Conservation (phyloP, 2,797 vertebrate species). For the Manis javanica region DNA sequence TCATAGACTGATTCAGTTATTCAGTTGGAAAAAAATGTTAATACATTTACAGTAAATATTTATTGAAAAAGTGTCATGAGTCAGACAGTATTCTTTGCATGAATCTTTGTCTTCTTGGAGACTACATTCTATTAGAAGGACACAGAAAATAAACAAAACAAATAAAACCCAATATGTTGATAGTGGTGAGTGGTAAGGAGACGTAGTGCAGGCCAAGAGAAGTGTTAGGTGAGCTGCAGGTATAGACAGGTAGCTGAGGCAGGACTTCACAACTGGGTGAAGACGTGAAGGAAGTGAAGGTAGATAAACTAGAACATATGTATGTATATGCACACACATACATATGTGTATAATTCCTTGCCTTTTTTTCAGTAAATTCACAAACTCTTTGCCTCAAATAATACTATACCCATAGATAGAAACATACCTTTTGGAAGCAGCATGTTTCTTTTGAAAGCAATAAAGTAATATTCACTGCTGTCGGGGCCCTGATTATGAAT, state of each 20-base stretch:
- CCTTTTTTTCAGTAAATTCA: slow-evolving; percentile 1
- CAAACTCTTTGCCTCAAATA: neutral
- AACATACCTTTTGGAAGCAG: neutral
- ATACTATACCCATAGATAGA: neutral
- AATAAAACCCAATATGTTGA: neutral
- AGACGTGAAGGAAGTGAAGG: neutral
- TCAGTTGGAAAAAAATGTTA: neutral
- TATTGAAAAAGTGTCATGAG: neutral
- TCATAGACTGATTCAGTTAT: neutral
- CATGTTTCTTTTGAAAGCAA: slow-evolving; percentile 35
- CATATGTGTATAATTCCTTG: neutral
- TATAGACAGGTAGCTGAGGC: neutral
- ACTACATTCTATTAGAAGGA: neutral
- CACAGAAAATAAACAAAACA: neutral
- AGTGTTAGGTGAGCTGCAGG: neutral
- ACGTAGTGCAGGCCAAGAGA: neutral
- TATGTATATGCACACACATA: neutral
- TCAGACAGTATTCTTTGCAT: neutral
- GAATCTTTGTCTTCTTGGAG: neutral
- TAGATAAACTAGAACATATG: neutral
- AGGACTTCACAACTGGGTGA: neutral
- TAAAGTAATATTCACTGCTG: neutral
- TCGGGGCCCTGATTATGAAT: neutral
- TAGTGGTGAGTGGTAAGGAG: neutral
- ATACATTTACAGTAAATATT: neutral